Percentiles rank a stretch among this genome's conserved stretches.
These are phyloP conservation scores for Mesoclemmys tuberculata DNA, from an alignment of 2,113 vertebrate species.

Conservation along the genomic window DNA sequence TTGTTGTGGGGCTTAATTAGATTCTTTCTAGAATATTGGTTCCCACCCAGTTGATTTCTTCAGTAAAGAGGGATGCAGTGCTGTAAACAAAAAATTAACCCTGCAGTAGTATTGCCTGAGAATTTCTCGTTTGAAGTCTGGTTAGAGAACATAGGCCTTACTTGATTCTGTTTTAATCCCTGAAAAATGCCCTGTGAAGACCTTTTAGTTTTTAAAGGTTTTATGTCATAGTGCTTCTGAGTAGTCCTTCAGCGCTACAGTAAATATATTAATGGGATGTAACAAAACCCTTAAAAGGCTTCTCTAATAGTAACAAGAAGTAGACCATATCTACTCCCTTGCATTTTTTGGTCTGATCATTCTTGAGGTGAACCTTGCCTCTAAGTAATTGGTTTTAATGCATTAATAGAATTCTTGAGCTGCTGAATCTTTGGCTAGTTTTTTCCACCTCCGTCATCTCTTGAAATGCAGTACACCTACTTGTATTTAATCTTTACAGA, in stretches of 20 bases:
- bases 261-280: not conserved
- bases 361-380: not conserved
- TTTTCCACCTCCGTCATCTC: not conserved
- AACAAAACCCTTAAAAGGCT: not conserved
- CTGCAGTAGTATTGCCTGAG: not conserved
- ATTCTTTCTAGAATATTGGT: not conserved
- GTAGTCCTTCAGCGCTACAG: not conserved
- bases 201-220: not conserved
- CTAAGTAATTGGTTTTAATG: not conserved
- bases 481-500: not conserved
- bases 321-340: not conserved
- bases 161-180: not conserved
- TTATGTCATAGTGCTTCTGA: not conserved
- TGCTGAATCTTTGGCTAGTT: not conserved
- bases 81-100: not conserved
- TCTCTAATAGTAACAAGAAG: not conserved
- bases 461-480: not conserved
- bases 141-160: not conserved
- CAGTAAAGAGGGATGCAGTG: not conserved
- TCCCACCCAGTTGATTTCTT: not conserved
- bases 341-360: not conserved
- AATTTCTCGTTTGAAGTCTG: not conserved
- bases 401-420: not conserved
- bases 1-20: not conserved
- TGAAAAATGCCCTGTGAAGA: not conserved